A percentile compares a stretch with the other conserved stretches of the same genome.
Evolutionary conservation across 2,888 invertebrate genomes (phyloP).

Genomic region (Clanis bilineata): DNA sequence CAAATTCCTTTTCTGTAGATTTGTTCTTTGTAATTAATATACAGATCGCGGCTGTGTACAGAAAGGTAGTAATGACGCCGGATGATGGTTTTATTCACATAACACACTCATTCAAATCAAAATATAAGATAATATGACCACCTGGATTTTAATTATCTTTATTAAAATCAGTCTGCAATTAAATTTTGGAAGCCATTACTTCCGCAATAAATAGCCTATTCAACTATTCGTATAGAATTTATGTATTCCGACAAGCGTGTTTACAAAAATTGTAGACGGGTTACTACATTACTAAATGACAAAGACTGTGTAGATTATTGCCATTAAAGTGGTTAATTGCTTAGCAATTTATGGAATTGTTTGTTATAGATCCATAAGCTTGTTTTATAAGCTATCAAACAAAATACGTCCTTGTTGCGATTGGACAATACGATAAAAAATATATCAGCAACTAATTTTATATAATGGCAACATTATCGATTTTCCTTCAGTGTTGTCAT

Average conservation of each 20-base stretch:
- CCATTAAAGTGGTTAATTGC: constrained; percentile 61
- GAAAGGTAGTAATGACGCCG: constrained; percentile 58
- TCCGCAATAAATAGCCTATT: constrained; percentile 81
- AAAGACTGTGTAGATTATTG: constrained; percentile 46
- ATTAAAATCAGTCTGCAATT: constrained; percentile 71
- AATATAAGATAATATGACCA: constrained; percentile 39
- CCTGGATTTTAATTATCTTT: constrained; percentile 52
- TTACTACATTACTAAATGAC: constrained; percentile 59
- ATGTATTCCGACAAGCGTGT: constrained; percentile 81
- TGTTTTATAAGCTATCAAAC: constrained; percentile 43
- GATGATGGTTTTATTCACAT: constrained; percentile 60
- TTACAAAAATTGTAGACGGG: constrained; percentile 80
- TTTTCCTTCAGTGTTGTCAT: constrained; percentile 57
- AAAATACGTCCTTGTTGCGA: constrained; percentile 60
- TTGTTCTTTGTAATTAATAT: constrained; percentile 66
- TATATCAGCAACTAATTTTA: constrained; percentile 51
- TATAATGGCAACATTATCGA: constrained; percentile 73
- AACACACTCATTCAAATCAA: constrained; percentile 41
- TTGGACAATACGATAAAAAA: constrained; percentile 56
- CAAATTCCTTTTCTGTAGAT: constrained; percentile 41
- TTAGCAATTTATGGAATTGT: constrained; percentile 38
- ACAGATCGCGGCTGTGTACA: constrained; percentile 63
- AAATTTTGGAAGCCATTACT: constrained; percentile 83
- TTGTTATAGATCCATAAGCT: constrained; percentile 36
- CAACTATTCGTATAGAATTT: constrained; percentile 73